Evolutionary conservation across 2,113 vertebrate species (phyloP), one percentile per base, ranked within the genome.

Genomic region (Gnathonemus longibarbis): DNA sequence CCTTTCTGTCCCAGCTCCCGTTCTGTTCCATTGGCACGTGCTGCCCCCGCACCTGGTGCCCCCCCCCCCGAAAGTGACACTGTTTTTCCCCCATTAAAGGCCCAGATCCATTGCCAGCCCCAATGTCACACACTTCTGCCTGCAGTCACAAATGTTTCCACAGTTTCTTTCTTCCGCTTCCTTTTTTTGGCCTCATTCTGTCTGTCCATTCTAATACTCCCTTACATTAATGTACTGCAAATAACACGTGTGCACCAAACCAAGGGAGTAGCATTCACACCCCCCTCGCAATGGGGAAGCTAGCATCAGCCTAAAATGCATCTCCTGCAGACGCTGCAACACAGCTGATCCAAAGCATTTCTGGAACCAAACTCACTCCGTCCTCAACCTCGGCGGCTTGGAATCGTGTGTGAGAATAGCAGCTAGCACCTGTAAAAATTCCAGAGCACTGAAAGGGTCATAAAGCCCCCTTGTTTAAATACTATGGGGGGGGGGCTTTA

Each of bases 371-470:
- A 62, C 45, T 15, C 87, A 8, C 24, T 19, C 90, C 58, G 94
- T 92, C 91, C 89, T 84, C 94, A 94, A 93, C 91, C 91, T 94
- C 94, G 90, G 93, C 90, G 74, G 91, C 56, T 62, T 15, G 42
- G 89, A 88, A 49, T 89, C 88, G 91, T 87, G 87, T 88, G 90
- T 89, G 87, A 88, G 90, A 90, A 91, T 39, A 92, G 91, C 89
- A 90, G 91, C 90, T 90, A 91, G 90, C 89, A 48, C 89, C 89
- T 90, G 87, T 88, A 92, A 92, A 91, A 52, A 89, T 87, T 84
- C 35, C 45, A 27, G 50, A 89, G 53, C 83, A 90, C 45, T 27
- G 42, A 84, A 84, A 46, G 24, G 3, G 17, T 84, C 21, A 84
- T 27, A 89, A 90, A 91, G 84, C 39, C 56, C 27, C 24, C 27